Conservation (phyloP, 2,888 invertebrate genomes). For the Dicyrtoma fusca region DNA sequence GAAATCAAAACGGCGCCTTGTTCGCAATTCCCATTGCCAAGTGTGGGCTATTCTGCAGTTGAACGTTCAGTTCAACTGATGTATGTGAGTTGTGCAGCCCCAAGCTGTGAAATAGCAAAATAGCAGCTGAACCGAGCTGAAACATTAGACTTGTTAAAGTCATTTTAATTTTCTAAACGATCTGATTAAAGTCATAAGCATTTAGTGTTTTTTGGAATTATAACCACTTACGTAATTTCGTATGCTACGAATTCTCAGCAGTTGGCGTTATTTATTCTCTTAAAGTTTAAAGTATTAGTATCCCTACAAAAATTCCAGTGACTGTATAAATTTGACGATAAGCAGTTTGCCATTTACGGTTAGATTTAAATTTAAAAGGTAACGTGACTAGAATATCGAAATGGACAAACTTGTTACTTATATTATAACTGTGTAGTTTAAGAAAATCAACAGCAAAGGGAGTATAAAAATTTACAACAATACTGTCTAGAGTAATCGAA, state of each 20-base stretch:
- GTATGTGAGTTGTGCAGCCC: too few relatives aligned
- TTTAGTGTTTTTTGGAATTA: conserved; percentile 11
- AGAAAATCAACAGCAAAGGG: conserved; percentile 8
- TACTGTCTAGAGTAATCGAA: conserved; percentile 2
- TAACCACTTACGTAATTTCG: background rate
- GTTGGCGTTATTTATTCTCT: too few relatives aligned
- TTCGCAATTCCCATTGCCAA: conserved; percentile 22
- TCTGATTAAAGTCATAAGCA: conserved; percentile 10
- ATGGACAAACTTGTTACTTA: background rate
- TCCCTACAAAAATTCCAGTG: too few relatives aligned
- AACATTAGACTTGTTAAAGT: conserved; percentile 5
- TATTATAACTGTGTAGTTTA: conserved; percentile 1
- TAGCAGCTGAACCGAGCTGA: conserved; percentile 18
- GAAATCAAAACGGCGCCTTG: conserved; percentile 15
- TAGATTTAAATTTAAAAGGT: background rate
- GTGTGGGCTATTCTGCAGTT: background rate
- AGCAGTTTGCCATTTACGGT: conserved; percentile 1
- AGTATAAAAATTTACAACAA: conserved; percentile 9
- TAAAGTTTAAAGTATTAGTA: too few relatives aligned
- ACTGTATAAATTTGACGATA: too few relatives aligned
- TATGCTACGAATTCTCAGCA: conserved; percentile 9
- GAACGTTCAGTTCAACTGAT: too few relatives aligned
- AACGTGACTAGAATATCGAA: too few relatives aligned
- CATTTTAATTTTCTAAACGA: background rate
- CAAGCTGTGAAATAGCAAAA: background rate